Evolutionary conservation across 2,888 invertebrate genomes (phyloP).

Genomic region (Nomada goodeniana): DNA sequence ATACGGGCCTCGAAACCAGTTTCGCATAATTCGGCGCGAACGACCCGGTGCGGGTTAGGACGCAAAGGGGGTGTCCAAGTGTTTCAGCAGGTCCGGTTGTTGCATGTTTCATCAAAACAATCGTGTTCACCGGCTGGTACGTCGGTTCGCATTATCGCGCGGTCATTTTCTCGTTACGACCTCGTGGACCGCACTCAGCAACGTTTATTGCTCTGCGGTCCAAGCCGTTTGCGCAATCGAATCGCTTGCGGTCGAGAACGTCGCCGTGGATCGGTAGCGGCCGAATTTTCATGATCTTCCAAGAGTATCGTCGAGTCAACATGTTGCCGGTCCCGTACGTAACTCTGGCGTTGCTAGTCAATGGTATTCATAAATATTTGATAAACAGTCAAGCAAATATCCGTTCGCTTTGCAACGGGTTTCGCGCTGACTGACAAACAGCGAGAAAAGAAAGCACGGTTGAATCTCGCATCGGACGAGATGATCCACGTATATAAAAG

Average conservation of each 20-base stretch:
- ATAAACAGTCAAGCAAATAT: not conserved
- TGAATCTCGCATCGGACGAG: conserved; percentile 8
- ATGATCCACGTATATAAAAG: conserved; percentile 24
- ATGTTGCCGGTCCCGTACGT: no score
- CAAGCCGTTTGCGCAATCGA: conserved; percentile 17
- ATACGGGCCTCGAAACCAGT: conserved; percentile 64
- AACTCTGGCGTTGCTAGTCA: not conserved
- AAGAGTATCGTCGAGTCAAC: not conserved
- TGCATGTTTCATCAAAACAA: conserved; percentile 25
- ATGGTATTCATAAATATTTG: not conserved
- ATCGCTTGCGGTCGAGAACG: conserved; percentile 9
- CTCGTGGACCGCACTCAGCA: conserved; percentile 1
- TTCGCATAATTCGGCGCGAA: conserved; percentile 65
- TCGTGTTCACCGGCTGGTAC: not conserved
- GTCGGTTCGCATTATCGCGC: conserved; percentile 24
- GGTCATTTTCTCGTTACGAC: conserved; percentile 18
- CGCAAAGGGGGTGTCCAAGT: conserved; percentile 11
- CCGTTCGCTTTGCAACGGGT: conserved; percentile 5
- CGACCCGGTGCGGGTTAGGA: conserved; percentile 6
- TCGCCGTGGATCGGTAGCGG: not conserved
- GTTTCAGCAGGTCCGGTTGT: not conserved
- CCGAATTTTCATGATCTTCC: conserved; percentile 8
- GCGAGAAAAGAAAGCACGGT: conserved; percentile 1
- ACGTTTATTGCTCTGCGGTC: conserved; percentile 29
- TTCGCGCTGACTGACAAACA: not conserved